These are phyloP conservation scores for Spilarctia lutea DNA, from an alignment of 2,888 invertebrate genomes.

Conservation along the genomic window DNA sequence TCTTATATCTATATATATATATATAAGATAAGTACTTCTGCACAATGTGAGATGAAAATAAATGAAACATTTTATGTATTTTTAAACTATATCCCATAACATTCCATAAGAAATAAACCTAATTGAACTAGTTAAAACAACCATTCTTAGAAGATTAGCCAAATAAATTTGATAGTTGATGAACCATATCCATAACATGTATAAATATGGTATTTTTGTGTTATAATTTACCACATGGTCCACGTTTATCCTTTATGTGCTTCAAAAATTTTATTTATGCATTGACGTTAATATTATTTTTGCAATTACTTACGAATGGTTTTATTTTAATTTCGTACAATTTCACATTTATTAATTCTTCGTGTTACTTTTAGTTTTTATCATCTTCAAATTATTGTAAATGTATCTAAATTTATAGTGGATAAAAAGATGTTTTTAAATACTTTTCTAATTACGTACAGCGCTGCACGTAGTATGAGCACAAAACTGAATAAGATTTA, in stretches of 20 bases:
- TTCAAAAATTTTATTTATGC: not conserved
- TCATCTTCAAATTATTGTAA: not conserved
- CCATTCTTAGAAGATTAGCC: not conserved
- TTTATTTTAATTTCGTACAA: too few species aligned
- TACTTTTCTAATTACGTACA: not conserved
- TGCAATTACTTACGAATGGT: too few species aligned
- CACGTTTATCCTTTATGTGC: not conserved
- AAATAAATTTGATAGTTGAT: not conserved
- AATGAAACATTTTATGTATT: not conserved
- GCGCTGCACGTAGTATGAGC: constrained; percentile 5
- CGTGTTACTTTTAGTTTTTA: too few species aligned
- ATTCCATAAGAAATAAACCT: too few species aligned
- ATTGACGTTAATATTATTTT: not conserved
- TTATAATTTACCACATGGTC: not conserved
- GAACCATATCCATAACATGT: not conserved
- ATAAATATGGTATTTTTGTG: not conserved
- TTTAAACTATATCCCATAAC: too few species aligned
- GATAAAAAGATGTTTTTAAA: not conserved
- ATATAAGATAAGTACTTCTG: too few species aligned
- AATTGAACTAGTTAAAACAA: not conserved
- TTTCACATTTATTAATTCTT: too few species aligned
- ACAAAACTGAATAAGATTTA: constrained; percentile 19
- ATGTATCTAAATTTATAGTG: not conserved
- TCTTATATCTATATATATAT: too few species aligned
- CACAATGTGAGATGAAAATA: not conserved